Base-by-base conservation (phyloP, 2,888 invertebrate species). In the Eupithecia pulchellata region DNA sequence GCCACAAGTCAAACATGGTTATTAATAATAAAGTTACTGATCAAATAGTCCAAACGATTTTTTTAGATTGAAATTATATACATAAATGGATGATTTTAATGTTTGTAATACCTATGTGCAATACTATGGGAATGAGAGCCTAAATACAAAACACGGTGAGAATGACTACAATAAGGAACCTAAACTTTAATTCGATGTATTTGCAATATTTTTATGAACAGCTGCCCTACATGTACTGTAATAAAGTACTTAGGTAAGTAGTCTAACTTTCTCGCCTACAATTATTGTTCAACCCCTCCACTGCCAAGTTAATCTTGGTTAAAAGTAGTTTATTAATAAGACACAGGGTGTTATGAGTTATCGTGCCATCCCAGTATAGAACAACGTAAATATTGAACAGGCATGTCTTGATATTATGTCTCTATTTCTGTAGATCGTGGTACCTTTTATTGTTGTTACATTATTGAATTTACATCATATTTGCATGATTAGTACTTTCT, bases 361-460 rank as follows among this genome's bases (percentile, higher is more conserved):
- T 77, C 13, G 57, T 64, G 47, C 66, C 68, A 70, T 75, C 74
- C 73, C 66, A 61, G 71, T 70, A 66, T 74, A 77, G 75, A 73
- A n/a, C 71, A 73, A 72, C 71, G 71, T 75, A 77, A 79, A 79
- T 76, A 76, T 75, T 77, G 74, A 70, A 68, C 57, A 25, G 61
- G 27, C 64, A 60, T 72, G 47, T 71, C 65, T 71, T 65, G 32
- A 29, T 52, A 20, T 62, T 57, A 42, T 70, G 25, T 72, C 34
- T 69, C 64, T 69, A 67, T 73, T 66, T 72, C 68, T 66, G 63
- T 34, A 62, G 20, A 58, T 66, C 39, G 55, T 8, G 20, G 30
- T 71, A 32, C 58, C 58, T 30, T 60, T 60, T 30, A 30, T 32
- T 57, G 57, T 57, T 17, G 29, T 27, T 29, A 29, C 27, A 57